Base-by-base conservation (phyloP, 1,140 invertebrate species). In the Lasaia peninsularis region DNA sequence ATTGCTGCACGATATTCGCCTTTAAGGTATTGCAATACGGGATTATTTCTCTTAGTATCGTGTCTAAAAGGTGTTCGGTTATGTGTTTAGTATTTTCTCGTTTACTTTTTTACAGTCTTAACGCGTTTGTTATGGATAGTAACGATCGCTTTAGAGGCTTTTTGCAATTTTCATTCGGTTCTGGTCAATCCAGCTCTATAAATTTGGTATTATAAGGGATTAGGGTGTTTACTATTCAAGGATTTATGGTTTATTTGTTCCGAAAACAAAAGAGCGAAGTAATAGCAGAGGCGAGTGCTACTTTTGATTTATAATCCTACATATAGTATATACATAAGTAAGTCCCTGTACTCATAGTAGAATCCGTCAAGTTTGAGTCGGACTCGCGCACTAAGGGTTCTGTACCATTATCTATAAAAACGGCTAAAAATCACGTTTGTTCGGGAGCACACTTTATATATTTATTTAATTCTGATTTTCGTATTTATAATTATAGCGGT, bases 1-100 rank as follows among this genome's bases (percentile, higher is more conserved):
- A 20, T 18, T 44, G 16, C 14, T 44, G 2, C 40, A 44, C 14
- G 9, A 48, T 48, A 48, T 48, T 48, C 40, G 11, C 18, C 40
- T 21, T 48, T 48, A 48, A 48, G 2, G 6, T 48, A 7, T 0
- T 24, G 44, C 21, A n/a, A 48, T 48, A 48, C 5, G 21, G 21
- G 44, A 48, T 21, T n/a, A 48, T 48, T 48, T 48, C 11, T 20
- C 20, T 24, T 48, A 20, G 20, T 2, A 12, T 4, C 5, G 10
- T 48, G 21, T 48, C 44, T 48, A 7, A 48, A 48, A 48, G 20
- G 44, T 48, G 44, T 48, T 48, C 44, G 44, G 20, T 48, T 48
- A 48, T 21, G 44, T 48, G 44, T 48, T 48, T 48, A 48, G 44
- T 48, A 24, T 21, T 48, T 48, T 48, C 44, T 48, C 44, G 44